A percentile compares a stretch with the other conserved stretches of the same genome.
These are phyloP conservation scores for Mormyrus lacerda DNA, from an alignment of 2,113 vertebrate species.

Conservation along the genomic window DNA sequence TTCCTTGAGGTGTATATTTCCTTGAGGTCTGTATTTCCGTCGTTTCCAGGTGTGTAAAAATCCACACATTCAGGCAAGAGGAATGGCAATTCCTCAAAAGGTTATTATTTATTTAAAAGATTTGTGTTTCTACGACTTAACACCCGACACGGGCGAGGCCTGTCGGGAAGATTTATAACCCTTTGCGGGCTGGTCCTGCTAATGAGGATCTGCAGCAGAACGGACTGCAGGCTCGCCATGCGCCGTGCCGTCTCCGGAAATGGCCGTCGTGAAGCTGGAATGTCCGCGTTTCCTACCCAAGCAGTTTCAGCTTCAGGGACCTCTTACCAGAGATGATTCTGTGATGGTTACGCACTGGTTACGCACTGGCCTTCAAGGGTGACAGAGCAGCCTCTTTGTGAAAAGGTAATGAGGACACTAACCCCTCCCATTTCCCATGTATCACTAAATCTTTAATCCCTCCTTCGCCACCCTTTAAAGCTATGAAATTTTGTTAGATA, in stretches of 20 bases:
- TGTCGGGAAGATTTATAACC: background rate
- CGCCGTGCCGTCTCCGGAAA: background rate
- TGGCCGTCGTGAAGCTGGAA: background rate
- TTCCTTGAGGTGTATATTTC: background rate
- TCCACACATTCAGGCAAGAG: background rate
- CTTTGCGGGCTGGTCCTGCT: background rate
- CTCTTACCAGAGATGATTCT: background rate
- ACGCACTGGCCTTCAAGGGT: background rate
- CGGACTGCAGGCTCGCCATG: too few species aligned
- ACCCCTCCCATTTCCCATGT: background rate
- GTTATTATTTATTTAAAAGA: constrained; percentile 9
- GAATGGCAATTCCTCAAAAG: background rate
- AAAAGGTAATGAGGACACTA: background rate
- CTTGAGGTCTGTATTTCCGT: background rate
- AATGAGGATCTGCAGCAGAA: background rate
- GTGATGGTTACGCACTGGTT: too few species aligned
- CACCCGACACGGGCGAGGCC: background rate
- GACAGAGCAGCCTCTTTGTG: background rate
- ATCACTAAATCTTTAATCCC: background rate
- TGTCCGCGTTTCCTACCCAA: background rate
- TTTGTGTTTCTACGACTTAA: constrained; percentile 9
- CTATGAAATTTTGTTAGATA: background rate
- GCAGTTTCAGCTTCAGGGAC: background rate
- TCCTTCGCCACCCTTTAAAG: background rate
- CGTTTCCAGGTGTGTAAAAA: background rate